These are phyloP conservation scores for Eurystomus gularis DNA, from an alignment of 2,113 vertebrate genomes.

Conservation along the genomic window DNA sequence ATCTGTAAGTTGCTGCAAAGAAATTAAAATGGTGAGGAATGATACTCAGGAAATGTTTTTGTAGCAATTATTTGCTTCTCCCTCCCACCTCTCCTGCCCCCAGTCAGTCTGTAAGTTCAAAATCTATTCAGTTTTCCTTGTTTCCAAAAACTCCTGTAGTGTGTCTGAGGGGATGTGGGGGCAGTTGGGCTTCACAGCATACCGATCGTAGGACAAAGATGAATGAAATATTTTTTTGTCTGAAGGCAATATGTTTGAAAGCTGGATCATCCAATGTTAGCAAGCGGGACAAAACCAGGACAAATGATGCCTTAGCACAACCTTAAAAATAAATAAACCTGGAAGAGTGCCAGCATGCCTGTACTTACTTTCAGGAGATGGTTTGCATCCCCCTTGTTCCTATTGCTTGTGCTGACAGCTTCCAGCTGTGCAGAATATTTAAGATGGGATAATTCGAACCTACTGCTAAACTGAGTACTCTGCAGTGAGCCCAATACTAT, in stretches of 20 bases:
- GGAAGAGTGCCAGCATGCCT: not conserved
- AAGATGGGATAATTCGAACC: not conserved
- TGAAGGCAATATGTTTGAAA: not conserved
- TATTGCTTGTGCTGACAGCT: not conserved
- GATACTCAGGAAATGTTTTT: not conserved
- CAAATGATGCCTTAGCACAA: not conserved
- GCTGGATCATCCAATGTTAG: not conserved
- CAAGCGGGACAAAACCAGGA: not conserved
- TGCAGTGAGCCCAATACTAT: not conserved
- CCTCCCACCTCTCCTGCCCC: accelerated
- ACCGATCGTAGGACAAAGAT: not conserved
- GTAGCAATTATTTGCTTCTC: not conserved
- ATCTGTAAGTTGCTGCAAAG: not conserved
- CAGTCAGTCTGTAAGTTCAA: not conserved
- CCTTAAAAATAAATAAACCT: conserved; percentile 35
- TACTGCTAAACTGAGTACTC: not conserved
- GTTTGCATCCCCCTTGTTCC: not conserved
- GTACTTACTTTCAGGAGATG: not conserved
- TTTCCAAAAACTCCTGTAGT: not conserved
- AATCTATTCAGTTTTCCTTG: not conserved
- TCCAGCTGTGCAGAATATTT: conserved; percentile 31
- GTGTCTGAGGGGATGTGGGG: accelerated
- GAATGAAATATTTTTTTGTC: not conserved
- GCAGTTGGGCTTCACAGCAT: not conserved
- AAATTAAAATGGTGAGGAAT: not conserved